These are phyloP conservation scores for Acanthis flammea DNA, from an alignment of 2,797 vertebrate species.

Conservation along the genomic window DNA sequence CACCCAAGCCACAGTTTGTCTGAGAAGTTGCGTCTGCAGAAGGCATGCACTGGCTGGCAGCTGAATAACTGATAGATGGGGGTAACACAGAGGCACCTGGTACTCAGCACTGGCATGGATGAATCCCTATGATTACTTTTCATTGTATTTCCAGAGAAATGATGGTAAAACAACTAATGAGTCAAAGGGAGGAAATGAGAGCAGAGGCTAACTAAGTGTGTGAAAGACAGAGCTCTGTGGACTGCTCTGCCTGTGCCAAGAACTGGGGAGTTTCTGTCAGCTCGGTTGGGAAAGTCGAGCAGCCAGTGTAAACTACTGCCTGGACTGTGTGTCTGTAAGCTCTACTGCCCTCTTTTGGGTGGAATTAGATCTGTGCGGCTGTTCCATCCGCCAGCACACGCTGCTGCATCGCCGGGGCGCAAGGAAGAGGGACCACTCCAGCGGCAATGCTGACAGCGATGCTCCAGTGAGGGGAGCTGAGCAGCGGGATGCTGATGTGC, in stretches of 20 bases:
- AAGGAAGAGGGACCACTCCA: neutral
- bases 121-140: neutral
- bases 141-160: slow-evolving; percentile 12
- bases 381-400: neutral
- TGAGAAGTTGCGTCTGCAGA: slow-evolving; percentile 14
- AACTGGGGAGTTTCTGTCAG: slow-evolving; percentile 28
- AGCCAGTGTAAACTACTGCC: neutral
- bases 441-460: neutral
- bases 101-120: neutral
- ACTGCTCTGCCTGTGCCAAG: slow-evolving; percentile 24
- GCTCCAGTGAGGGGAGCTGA: neutral
- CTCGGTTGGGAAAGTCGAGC: slow-evolving; percentile 27
- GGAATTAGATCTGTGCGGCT: neutral
- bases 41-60: neutral
- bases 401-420: neutral
- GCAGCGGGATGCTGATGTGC: accelerated
- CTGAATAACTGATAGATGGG: neutral
- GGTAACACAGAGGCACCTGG: neutral
- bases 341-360: slow-evolving; percentile 56
- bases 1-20: slow-evolving; percentile 19
- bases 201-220: slow-evolving; percentile 24
- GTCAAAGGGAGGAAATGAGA: slow-evolving; percentile 49
- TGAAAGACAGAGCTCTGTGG: slow-evolving; percentile 1
- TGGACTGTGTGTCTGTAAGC: neutral
- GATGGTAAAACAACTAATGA: slow-evolving; percentile 28